phyloP scores from a whole-genome alignment of 2,888 invertebrate species.

The Hypsopygia costalis region DNA sequence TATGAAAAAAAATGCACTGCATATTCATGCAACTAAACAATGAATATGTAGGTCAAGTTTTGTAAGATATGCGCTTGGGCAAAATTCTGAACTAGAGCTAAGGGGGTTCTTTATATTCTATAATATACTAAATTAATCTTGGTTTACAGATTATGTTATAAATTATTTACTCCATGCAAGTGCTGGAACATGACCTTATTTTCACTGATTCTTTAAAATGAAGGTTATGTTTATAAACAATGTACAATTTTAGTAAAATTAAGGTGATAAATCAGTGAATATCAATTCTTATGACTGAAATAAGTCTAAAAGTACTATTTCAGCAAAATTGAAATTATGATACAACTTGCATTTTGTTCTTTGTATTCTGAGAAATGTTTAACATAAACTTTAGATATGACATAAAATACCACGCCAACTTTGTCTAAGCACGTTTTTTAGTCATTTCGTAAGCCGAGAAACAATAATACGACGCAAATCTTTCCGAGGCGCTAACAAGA shows the following conservation, averaged over 20 bases:
- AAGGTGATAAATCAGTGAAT: no score
- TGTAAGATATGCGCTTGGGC: not conserved
- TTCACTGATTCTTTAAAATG: no score
- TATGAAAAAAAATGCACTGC: no score
- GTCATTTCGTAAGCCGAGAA: conserved; percentile 30
- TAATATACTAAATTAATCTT: no score
- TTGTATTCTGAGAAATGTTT: conserved; percentile 1
- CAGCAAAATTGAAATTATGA: not conserved
- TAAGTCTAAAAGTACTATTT: not conserved
- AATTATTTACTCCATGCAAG: no score
- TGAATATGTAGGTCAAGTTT: no score
- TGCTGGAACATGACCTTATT: no score
- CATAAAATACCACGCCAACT: conserved; percentile 1
- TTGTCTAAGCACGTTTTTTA: conserved; percentile 18
- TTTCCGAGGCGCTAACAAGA: conserved; percentile 70
- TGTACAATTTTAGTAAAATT: no score
- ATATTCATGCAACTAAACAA: no score
- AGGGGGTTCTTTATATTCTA: no score
- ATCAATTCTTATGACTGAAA: not conserved
- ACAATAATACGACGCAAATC: conserved; percentile 76
- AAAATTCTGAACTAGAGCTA: not conserved
- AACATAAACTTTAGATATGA: not conserved
- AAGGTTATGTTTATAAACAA: no score
- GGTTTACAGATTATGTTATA: no score
- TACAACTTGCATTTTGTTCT: not conserved